Percentiles rank a stretch among this genome's conserved stretches.
These are phyloP conservation scores for Sphenodon punctatus DNA, from an alignment of 2,797 vertebrate genomes.

Conservation along the genomic window DNA sequence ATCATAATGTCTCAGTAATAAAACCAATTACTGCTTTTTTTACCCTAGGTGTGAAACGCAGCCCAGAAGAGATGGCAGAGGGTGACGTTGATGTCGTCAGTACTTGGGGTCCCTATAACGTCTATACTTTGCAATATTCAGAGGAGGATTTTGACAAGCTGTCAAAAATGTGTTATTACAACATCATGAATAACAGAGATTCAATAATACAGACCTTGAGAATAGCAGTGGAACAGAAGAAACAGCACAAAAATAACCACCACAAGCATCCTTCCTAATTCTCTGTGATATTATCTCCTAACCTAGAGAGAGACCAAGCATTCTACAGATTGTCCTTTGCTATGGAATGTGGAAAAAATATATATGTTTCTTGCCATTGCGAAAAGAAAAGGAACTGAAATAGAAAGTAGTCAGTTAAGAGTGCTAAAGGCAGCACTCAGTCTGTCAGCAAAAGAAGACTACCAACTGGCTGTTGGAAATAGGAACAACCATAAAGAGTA, in stretches of 20 bases:
- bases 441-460: neutral
- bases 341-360: neutral
- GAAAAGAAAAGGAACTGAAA: conserved; percentile 5
- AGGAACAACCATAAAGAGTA: neutral
- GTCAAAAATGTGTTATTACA: conserved; percentile 81
- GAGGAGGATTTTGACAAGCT: conserved; percentile 78
- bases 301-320: neutral
- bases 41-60: conserved; percentile 70
- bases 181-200: conserved; percentile 81
- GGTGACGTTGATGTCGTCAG: conserved; percentile 79
- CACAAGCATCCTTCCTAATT: neutral
- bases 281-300: neutral
- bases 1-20: neutral
- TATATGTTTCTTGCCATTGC: neutral
- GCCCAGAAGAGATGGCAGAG: conserved; percentile 77
- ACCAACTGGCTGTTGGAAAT: conserved; percentile 10
- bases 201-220: conserved; percentile 72
- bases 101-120: conserved; percentile 76
- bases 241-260: conserved; percentile 30
- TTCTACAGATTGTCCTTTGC: neutral
- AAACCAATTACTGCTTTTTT: neutral
- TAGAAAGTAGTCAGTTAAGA: conserved; percentile 21
- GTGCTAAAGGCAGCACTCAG: neutral
- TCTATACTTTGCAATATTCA: conserved; percentile 80
- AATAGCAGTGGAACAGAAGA: conserved; percentile 70